These are phyloP conservation scores for Pyralis farinalis DNA, from an alignment of 2,888 invertebrate genomes.

Conservation along the genomic window DNA sequence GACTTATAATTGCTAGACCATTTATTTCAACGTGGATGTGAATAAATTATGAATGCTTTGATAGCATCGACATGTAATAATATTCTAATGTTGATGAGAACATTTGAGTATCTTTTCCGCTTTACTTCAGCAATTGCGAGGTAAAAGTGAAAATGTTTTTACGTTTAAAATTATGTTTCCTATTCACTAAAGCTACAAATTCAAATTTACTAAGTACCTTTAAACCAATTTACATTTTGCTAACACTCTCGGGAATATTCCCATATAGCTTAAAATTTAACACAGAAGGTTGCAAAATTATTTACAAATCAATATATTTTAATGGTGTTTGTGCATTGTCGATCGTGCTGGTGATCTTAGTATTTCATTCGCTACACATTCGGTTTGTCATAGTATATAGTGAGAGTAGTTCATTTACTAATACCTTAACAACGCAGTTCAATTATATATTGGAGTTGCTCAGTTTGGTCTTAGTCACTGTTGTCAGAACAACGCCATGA, in stretches of 20 bases:
- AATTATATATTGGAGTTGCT: slow-evolving; percentile 55
- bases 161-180: slow-evolving; percentile 10
- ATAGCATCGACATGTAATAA: slow-evolving; percentile 16
- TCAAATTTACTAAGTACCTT: neutral
- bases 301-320: slow-evolving; percentile 1
- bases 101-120: neutral
- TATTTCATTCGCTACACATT: slow-evolving; percentile 43
- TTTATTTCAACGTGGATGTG: slow-evolving; percentile 18
- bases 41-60: slow-evolving; percentile 24
- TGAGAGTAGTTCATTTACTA: slow-evolving; percentile 35
- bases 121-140: neutral
- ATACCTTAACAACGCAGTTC: slow-evolving; percentile 44
- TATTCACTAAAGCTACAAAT: neutral
- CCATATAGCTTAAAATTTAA: slow-evolving; percentile 29
- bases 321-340: slow-evolving; percentile 26
- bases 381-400: slow-evolving; percentile 31
- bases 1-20: slow-evolving; percentile 22
- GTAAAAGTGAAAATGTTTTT: slow-evolving; percentile 2
- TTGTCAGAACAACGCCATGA: too few relatives aligned
- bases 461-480: slow-evolving; percentile 30
- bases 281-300: slow-evolving; percentile 7
- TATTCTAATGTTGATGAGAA: slow-evolving; percentile 3
- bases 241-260: slow-evolving; percentile 28
- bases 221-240: slow-evolving; percentile 24
- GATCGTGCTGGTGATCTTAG: slow-evolving; percentile 29